Conservation (phyloP, 1,140 invertebrate genomes). For the Zaprionus tsacasi region DNA sequence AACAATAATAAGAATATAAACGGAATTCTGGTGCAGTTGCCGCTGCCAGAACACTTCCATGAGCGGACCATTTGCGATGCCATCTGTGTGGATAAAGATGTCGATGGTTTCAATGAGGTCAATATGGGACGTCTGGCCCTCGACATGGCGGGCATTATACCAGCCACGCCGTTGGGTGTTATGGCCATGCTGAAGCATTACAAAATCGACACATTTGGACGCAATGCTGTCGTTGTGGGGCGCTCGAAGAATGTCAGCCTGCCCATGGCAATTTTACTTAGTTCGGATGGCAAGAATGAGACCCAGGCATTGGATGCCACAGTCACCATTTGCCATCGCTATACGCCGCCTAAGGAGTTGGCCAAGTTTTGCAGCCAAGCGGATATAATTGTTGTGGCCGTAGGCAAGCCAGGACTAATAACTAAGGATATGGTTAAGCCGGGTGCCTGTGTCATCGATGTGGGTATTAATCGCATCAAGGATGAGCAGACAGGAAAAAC, state of each 20-base stretch:
- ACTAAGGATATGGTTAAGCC: constrained; percentile 94
- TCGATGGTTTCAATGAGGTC: constrained; percentile 94
- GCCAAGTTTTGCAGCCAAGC: constrained; percentile 88
- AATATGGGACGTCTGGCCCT: constrained; percentile 91
- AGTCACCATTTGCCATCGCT: constrained; percentile 94
- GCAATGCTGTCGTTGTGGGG: constrained; percentile 94
- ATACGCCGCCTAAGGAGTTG: constrained; percentile 92
- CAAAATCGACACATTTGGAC: constrained; percentile 91
- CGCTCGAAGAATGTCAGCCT: constrained; percentile 95
- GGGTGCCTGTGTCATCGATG: constrained; percentile 94
- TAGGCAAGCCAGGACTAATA: constrained; percentile 92
- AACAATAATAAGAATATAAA: constrained; percentile 90
- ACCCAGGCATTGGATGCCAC: constrained; percentile 91
- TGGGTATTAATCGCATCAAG: constrained; percentile 92
- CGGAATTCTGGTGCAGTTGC: constrained; percentile 94
- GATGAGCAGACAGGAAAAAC: constrained; percentile 87
- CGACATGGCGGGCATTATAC: constrained; percentile 91
- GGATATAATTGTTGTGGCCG: constrained; percentile 93
- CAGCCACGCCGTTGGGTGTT: constrained; percentile 94
- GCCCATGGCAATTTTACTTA: constrained; percentile 92
- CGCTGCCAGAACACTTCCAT: constrained; percentile 90
- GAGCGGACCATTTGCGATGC: constrained; percentile 92
- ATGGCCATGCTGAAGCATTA: constrained; percentile 89
- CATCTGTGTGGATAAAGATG: constrained; percentile 92
- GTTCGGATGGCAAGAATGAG: constrained; percentile 88